Evolutionary conservation across 2,888 invertebrate species (phyloP), one percentile per base, ranked within the genome.

Genomic region (Netelia fuscicornis): DNA sequence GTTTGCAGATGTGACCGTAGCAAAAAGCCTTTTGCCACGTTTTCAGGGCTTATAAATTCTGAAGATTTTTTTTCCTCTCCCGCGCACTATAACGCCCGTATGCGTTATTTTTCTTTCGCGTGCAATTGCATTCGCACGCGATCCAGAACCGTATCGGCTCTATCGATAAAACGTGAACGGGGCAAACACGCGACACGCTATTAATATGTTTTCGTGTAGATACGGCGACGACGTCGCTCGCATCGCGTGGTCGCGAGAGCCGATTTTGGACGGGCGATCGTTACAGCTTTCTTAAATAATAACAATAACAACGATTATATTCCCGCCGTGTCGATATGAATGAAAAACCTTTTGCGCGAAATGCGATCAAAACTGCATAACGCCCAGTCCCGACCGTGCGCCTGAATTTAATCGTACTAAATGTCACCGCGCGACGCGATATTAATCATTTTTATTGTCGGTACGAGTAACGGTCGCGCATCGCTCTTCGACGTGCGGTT

Each of bases 141-240:
- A 83, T 74, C 74, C 78, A 62, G 25, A 74, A 72, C 42, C 13
- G 67, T 67, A 62, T 72, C 70, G 79, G 71, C 54, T 68, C 68
- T 60, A 68, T 74, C 83, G 78, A 78, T 83, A 68, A 83, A 83
- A 60, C 37, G 70, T 71, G 65, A 56, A 20, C 78, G 68, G 56
- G 25, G 37, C 37, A 37, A 68, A 48, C 78, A 79, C 78, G 83
- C 83, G 72, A 83, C 68, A 70, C 52, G 68, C 62, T 74, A 42
- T 79, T 83, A 83, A 83, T 79, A 79, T 48, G 54, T 74, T 74
- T 58, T 44, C 13, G 17, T 58, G 44, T 17, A 67, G 62, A 52
- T 37, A 44, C 6, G 10, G 11, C n/a, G 3, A 23, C 5, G 23
- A 64, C 48, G 48, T 42, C 17, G 42, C 56, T 62, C 9, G 10